Evolutionary conservation across 2,797 vertebrate genomes (phyloP), one percentile per base, ranked within the genome.

Genomic region (Megalops cyprinoides): DNA sequence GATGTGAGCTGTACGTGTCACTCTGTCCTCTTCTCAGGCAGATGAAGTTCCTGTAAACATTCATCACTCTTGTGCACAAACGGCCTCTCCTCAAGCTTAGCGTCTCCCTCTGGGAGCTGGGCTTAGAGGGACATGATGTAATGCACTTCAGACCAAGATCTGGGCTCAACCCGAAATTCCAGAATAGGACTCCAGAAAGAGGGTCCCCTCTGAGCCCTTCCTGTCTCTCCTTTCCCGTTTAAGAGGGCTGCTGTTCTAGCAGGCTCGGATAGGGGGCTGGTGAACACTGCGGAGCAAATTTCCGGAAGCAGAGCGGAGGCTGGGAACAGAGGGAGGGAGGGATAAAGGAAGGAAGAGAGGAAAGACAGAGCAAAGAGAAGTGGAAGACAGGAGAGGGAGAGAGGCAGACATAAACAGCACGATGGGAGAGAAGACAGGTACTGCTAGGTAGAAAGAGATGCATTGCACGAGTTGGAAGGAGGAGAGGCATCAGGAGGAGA

Each of bases 11-110:
- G 62, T 60, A 65, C 12, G 31, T 14, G 60, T 12, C 31, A 65
- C 60, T 14, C 67, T 71, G 67, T 5, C n/a, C n/a, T n/a, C 44
- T 44, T 74, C 44, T 12, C 23, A 23, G 8, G 15, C 15, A 34
- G 34, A 49, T 60, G 42, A 53, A 48, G 39, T 74, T 60, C 55
- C 79, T 80, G 71, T 23, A 75, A 44, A 71, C 23, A 25, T 31
- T 18, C 25, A 25, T 62, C 10, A 34, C 25, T 31, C 58, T 60
- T 65, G 25, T 10, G 60, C 34, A 31, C 34, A 14, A 65, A 14
- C 20, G 28, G n/a, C n/a, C n/a, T n/a, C n/a, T n/a, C n/a, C n/a
- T n/a, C n/a, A n/a, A n/a, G 76, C 53, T 65, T 15, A 0, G n/a
- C 34, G 49, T 15, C 20, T 20, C 51, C 39, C 18, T 75, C 71